phyloP scores from a whole-genome alignment of 2,888 invertebrate genomes.

The Tetropium fuscum region DNA sequence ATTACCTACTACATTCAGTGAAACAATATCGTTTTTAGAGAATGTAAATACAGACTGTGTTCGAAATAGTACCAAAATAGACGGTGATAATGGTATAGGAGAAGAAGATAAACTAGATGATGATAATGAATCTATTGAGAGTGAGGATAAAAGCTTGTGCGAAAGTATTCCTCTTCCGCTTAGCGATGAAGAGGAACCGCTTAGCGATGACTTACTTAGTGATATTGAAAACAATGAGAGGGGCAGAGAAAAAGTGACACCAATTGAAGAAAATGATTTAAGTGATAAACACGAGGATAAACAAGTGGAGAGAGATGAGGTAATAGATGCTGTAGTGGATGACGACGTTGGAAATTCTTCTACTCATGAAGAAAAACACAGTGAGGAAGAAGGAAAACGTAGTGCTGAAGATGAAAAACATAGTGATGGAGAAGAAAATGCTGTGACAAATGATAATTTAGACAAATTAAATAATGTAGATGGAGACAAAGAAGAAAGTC shows the following conservation, averaged over 20 bases:
- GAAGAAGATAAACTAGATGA: conserved; percentile 1
- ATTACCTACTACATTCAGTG: neutral
- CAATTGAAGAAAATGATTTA: neutral
- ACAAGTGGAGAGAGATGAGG: too few relatives aligned
- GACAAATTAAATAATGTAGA: neutral
- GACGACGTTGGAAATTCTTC: too few relatives aligned
- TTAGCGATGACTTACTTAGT: too few relatives aligned
- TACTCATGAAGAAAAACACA: too few relatives aligned
- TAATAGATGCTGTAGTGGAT: too few relatives aligned
- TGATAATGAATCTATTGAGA: conserved; percentile 2
- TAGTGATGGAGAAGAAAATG: too few relatives aligned
- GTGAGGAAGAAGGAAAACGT: too few relatives aligned
- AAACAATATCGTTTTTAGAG: conserved; percentile 9
- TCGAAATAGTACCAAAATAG: conserved; percentile 19
- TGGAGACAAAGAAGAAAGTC: neutral
- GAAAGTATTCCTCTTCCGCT: neutral
- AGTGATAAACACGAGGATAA: too few relatives aligned
- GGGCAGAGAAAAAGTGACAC: too few relatives aligned
- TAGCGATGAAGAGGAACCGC: neutral
- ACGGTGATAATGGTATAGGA: conserved; percentile 10
- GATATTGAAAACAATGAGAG: too few relatives aligned
- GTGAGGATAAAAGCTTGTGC: neutral
- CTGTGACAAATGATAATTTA: neutral
- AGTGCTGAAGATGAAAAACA: too few relatives aligned
- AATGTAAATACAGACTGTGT: conserved; percentile 11